Base-by-base conservation (phyloP, 2,797 vertebrate genomes). In the Myotis vivesi region DNA sequence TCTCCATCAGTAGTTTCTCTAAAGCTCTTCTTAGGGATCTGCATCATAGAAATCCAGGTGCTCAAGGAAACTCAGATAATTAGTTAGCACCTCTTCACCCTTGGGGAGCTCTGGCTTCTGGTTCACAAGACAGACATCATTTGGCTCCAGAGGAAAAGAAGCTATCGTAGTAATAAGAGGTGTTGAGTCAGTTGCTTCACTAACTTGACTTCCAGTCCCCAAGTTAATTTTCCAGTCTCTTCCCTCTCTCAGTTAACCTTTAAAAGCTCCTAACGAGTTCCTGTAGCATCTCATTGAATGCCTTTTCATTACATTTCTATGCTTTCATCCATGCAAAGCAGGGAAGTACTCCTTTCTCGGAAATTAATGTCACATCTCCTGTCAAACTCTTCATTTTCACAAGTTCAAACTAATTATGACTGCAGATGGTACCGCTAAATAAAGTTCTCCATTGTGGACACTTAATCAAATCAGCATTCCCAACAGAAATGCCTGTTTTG, bases 391-490 rank as follows among this genome's bases (percentile, higher is more conserved):
- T 95, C 90, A 68, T 89, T 93, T 95, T 95, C 64, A 87, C 85
- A 94, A 97, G 89, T 97, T 97, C 87, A 95, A 90, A 80, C 75
- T 95, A 95, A 96, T 96, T 94, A 95, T 15, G 68, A 59, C 91
- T 92, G 19, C 93, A 96, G 93, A 95, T 95, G 95, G 95, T 76
- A 69, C 59, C 0, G 5, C 92, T 95, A 91, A 95, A 94, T 89
- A 92, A 95, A 95, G 30, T 85, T 86, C 91, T 92, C 53, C 75
- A 41, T 90, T 85, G 77, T 76, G 77, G 83, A 96, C 44, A 92
- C 89, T 83, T 86, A 92, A 96, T 97, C 91, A 96, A 90, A 93
- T 95, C 85, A 49, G 66, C 62, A 51, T 94, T 85, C 89, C 92
- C 25, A 2, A 64, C 30, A 85, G 66, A 87, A 95, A 85, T 5